A percentile compares a stretch with the other conserved stretches of the same genome.
These are phyloP conservation scores for Axea sp. DNA, from an alignment of 2,888 invertebrate species.

Conservation along the genomic window DNA sequence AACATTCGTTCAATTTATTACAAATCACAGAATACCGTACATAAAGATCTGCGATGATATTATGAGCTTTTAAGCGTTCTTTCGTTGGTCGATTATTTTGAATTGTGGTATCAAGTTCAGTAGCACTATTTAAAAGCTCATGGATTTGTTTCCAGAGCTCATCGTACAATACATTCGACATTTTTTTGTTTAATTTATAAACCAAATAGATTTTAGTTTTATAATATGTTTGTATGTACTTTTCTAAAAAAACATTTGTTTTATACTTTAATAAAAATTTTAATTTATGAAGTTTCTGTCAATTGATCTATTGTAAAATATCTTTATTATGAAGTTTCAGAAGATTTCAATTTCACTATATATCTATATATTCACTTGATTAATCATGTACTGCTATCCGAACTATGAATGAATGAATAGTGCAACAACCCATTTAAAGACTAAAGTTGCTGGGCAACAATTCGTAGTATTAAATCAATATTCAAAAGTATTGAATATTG, in stretches of 20 bases:
- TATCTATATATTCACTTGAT: no score
- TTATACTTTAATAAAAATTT: no score
- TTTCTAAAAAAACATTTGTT: no score
- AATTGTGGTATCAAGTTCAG: constrained; percentile 82
- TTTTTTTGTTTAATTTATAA: constrained; percentile 70
- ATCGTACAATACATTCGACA: constrained; percentile 89
- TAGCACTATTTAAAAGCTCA: constrained; percentile 81
- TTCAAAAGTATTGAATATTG: no score
- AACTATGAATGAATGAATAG: neutral
- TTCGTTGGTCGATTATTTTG: constrained; percentile 80
- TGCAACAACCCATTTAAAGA: neutral
- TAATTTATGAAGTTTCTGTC: no score
- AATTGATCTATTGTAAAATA: no score
- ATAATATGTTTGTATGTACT: no score
- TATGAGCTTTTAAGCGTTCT: constrained; percentile 83
- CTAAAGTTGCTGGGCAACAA: neutral
- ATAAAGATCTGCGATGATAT: constrained; percentile 86
- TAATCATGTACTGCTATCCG: no score
- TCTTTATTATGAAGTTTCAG: no score
- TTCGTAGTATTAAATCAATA: neutral
- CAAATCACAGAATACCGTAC: constrained; percentile 89
- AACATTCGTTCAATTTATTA: constrained; percentile 87
- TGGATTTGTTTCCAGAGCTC: constrained; percentile 85
- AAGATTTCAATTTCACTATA: no score
- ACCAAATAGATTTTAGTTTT: no score